These are phyloP conservation scores for Gari tellinella DNA, from an alignment of 2,888 invertebrate species.

Conservation along the genomic window DNA sequence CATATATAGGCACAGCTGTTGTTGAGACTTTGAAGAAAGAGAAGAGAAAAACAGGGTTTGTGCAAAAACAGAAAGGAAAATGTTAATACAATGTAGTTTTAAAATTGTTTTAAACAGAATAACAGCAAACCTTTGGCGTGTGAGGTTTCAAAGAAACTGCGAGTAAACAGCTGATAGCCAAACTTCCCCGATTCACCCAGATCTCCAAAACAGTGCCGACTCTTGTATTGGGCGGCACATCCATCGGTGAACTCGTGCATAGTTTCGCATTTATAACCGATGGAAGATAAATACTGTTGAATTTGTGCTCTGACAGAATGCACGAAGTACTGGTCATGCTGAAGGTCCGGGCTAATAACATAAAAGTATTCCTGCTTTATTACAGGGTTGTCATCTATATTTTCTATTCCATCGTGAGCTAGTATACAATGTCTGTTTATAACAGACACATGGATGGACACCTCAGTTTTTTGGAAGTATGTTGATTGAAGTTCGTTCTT, in stretches of 20 bases:
- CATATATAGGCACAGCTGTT: no score
- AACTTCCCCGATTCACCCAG: not conserved
- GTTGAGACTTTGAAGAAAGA: no score
- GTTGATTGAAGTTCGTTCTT: constrained; percentile 34
- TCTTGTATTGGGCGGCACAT: constrained; percentile 44
- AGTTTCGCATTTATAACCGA: not conserved
- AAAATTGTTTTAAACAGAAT: no score
- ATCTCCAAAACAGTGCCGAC: constrained; percentile 38
- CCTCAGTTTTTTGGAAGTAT: constrained; percentile 36
- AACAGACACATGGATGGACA: constrained; percentile 32
- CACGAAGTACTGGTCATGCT: constrained; percentile 35
- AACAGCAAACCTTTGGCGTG: constrained; percentile 33
- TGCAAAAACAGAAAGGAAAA: no score
- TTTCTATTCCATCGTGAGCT: constrained; percentile 32
- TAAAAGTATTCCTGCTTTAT: constrained; percentile 31
- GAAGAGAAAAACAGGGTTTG: no score
- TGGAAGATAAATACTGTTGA: constrained; percentile 17
- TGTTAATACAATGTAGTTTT: no score
- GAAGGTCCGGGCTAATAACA: constrained; percentile 15
- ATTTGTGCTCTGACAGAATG: constrained; percentile 17
- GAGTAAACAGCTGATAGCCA: constrained; percentile 4
- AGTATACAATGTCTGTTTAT: constrained; percentile 31
- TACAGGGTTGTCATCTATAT: constrained; percentile 17
- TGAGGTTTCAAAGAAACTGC: constrained; percentile 35
- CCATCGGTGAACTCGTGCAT: constrained; percentile 46